These are phyloP conservation scores for Trilocha varians DNA, from an alignment of 2,888 invertebrate species.

Conservation along the genomic window DNA sequence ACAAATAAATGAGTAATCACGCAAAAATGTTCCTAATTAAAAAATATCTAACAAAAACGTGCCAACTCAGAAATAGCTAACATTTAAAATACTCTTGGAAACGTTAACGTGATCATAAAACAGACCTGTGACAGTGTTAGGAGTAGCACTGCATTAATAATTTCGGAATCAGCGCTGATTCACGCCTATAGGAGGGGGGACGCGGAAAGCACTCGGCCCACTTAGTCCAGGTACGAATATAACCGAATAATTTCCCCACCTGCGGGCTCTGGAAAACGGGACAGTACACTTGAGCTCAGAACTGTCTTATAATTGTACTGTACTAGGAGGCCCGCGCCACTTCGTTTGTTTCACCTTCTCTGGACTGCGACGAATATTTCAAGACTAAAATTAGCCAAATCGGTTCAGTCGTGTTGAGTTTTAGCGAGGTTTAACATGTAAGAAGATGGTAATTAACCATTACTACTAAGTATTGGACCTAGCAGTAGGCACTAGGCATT, in stretches of 20 bases:
- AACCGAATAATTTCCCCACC: slow-evolving; percentile 64
- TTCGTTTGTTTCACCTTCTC: too few species aligned
- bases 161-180: slow-evolving; percentile 31
- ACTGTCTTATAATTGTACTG: slow-evolving; percentile 8
- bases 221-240: slow-evolving; percentile 62
- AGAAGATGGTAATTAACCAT: too few species aligned
- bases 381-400: too few species aligned
- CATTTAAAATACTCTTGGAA: too few species aligned
- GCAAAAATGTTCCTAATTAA: background rate
- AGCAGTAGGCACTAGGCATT: too few species aligned
- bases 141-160: slow-evolving; percentile 8
- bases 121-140: background rate
- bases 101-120: background rate
- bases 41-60: background rate
- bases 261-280: slow-evolving; percentile 43
- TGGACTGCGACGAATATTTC: too few species aligned
- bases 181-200: slow-evolving; percentile 24
- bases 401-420: too few species aligned
- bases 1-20: too few species aligned
- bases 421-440: too few species aligned
- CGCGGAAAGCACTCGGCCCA: slow-evolving; percentile 59
- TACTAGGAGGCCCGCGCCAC: too few species aligned
- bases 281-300: slow-evolving; percentile 28
- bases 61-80: background rate
- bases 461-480: too few species aligned